Base-by-base conservation (phyloP, 1,140 invertebrate species). In the Conus ventricosus region DNA sequence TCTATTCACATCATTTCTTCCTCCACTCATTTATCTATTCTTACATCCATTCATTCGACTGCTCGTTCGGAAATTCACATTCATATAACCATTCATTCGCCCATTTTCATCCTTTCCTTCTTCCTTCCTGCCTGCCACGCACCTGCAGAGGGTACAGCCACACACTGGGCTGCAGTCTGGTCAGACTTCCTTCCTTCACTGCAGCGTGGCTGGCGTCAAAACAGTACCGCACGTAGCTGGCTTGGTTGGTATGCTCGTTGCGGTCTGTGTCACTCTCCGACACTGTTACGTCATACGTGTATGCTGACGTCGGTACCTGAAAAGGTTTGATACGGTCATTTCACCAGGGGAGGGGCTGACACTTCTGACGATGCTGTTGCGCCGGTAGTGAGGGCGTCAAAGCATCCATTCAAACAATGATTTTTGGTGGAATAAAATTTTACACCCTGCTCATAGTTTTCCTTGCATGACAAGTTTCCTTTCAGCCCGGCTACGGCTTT, bases 241-340 rank as follows among this genome's bases (percentile, higher is more conserved):
- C 75, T 23, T 90, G 88, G 76, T 87, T 90, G 15, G 88, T 85
- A 85, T 90, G 90, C 15, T n/a, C 11, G 39, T 90, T 89, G 23
- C 55, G 25, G 85, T 90, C 90, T 27, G 78, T 76, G 80, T 90
- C 90, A 86, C 90, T 90, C 54, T 78, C 75, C 7, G 88, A 27
- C n/a, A 85, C 87, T 55, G 60, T 78, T 6, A 90, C 39, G 15
- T 85, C 57, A 51, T 57, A 84, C 1, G 23, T 20, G 80, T 75
- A 90, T 5, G 87, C 55, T 71, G 25, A 23, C 54, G 25, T 17
- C 11, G 89, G 87, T 10, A 90, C 54, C 60, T 85, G 57, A 11
- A 67, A 60, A 25, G 60, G 17, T 39, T 39, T 39, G 39, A 39
- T 39, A 39, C 39, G 39, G 39, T 39, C 39, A 39, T 3, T 39